Conservation (phyloP, 2,113 vertebrate genomes). For the Dromiciops gliroides region DNA sequence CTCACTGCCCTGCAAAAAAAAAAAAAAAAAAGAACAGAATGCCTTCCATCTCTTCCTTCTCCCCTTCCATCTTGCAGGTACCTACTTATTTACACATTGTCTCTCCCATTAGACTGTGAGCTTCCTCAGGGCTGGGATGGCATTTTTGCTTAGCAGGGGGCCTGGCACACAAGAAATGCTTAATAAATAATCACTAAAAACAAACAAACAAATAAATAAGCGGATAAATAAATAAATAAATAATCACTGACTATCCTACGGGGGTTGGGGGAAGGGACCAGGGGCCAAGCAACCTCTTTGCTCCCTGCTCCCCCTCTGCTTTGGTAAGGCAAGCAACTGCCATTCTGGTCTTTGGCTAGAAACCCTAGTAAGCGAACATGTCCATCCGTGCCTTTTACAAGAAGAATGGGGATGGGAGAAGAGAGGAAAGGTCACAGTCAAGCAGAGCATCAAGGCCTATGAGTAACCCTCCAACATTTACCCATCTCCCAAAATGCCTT, state of each 20-base stretch:
- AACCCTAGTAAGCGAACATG: slow-evolving; percentile 55
- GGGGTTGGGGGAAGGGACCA: not conserved
- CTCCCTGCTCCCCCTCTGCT: slow-evolving; percentile 28
- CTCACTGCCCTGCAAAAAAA: too few relatives aligned
- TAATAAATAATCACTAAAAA: not conserved
- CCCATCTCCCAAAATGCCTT: slow-evolving; percentile 64
- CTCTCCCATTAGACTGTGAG: not conserved
- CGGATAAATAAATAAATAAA: too few relatives aligned
- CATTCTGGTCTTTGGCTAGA: slow-evolving; percentile 46
- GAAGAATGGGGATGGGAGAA: not conserved
- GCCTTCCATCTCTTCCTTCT: not conserved
- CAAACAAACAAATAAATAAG: too few relatives aligned
- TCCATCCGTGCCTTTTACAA: slow-evolving; percentile 62
- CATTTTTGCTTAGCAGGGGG: not conserved
- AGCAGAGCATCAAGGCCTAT: slow-evolving; percentile 50
- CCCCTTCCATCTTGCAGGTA: not conserved
- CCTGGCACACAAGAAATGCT: not conserved
- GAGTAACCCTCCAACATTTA: slow-evolving; percentile 72
- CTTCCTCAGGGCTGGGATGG: not conserved
- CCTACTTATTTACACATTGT: not conserved
- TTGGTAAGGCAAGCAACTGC: slow-evolving; percentile 54
- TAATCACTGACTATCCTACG: not conserved
- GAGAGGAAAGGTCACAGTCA: slow-evolving; percentile 62
- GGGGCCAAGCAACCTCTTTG: slow-evolving; percentile 29
- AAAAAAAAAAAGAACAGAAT: too few relatives aligned